Base-by-base conservation (phyloP, 2,888 invertebrate genomes). In the Drosophila emarginata region DNA sequence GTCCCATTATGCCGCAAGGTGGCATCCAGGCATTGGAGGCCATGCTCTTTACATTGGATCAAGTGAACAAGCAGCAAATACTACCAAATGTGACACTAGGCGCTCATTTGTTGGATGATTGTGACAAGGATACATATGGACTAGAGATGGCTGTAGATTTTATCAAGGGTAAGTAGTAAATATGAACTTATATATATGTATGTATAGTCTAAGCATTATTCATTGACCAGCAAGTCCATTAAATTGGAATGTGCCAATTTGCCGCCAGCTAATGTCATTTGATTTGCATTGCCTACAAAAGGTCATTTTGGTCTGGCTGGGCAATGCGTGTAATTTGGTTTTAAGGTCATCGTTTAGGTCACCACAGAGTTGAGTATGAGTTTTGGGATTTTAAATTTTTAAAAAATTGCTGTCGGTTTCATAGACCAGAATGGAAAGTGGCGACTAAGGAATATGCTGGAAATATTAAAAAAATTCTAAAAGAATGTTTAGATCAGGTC, bases 91-190 rank as follows among this genome's bases (percentile, higher is more conserved):
- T 97, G 61, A 94, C 93, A 4, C 92, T 98, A 11, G 98, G 98
- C 40, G 97, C 97, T 9, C 96, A 97, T 89, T 95, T 98, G 61
- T 93, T 98, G 74, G 98, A 98, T 90, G 98, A 98, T 92, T 98
- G 98, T 91, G 98, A 98, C 93, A 96, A 97, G 92, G 98, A 98
- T 91, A 98, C 98, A 0, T 98, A 98, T 89, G 98, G 98, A 0
- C 93, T 98, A 77, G 98, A 98, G 91, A 98, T 98, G 95, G 97
- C 98, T 14, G 96, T 98, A 14, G 98, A 98, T 92, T 98, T 98
- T 91, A 98, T 98, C 74, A 97, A 98, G 95, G 98, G 98, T 98
- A 92, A 93, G 94, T 91, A 39, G 3, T 45, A 0, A 6, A 5
- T 7, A 14, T 39, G n/a, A n/a, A n/a, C n/a, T n/a, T n/a, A 2